These are phyloP conservation scores for Hypercompe scribonia DNA, from an alignment of 2,888 invertebrate genomes.

Conservation along the genomic window DNA sequence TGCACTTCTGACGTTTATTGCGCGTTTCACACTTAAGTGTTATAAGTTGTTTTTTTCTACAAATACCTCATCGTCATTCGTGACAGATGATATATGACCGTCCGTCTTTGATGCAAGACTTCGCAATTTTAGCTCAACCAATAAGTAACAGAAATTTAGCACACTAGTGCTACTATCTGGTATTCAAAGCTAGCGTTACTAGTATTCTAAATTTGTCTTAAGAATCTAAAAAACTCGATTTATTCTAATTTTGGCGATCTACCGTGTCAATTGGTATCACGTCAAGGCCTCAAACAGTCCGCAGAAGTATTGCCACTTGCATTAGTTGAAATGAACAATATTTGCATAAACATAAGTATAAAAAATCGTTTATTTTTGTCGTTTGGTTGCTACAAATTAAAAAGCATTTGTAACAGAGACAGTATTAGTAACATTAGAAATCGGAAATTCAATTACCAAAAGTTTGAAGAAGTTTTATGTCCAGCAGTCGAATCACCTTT, in stretches of 20 bases:
- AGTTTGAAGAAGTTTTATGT: too few species aligned
- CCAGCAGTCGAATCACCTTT: too few species aligned
- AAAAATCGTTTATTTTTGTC: not conserved
- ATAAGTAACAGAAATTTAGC: too few species aligned
- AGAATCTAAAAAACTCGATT: not conserved
- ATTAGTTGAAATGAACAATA: constrained; percentile 7
- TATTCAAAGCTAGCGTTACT: too few species aligned
- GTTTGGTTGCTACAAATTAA: not conserved
- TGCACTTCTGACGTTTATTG: not conserved
- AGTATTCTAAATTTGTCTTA: not conserved
- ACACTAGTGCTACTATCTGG: too few species aligned
- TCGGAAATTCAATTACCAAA: too few species aligned
- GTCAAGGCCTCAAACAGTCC: not conserved
- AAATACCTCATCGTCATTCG: not conserved
- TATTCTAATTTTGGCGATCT: not conserved
- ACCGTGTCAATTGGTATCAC: not conserved
- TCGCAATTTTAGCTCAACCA: not conserved
- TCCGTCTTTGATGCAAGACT: not conserved
- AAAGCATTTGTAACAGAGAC: too few species aligned
- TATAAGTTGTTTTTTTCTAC: not conserved
- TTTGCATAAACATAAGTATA: constrained; percentile 6
- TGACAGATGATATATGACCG: not conserved
- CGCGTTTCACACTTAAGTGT: not conserved
- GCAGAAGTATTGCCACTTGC: not conserved
- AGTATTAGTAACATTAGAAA: too few species aligned